These are phyloP conservation scores for Apodemia zela DNA, from an alignment of 2,888 invertebrate genomes.

Conservation along the genomic window DNA sequence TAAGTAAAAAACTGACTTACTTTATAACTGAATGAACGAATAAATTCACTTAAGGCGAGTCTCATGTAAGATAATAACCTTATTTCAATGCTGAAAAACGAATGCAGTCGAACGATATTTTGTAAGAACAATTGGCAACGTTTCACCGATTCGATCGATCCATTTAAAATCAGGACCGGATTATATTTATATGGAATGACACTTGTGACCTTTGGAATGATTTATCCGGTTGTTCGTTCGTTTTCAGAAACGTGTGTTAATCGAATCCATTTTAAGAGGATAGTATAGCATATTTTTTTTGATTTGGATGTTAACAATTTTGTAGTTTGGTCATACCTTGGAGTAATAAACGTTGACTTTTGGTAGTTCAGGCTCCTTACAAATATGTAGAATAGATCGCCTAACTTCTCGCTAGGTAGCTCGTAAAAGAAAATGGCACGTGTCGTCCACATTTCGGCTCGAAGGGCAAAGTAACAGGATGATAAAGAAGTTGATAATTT, in stretches of 20 bases:
- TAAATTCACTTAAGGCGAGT: slow-evolving; percentile 62
- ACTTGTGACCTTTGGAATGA: slow-evolving; percentile 46
- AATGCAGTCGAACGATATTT: slow-evolving; percentile 43
- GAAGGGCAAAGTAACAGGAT: too few relatives aligned
- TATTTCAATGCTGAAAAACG: slow-evolving; percentile 53
- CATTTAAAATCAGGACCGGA: slow-evolving; percentile 31
- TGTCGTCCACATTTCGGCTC: too few relatives aligned
- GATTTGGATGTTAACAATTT: too few relatives aligned
- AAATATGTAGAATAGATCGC: too few relatives aligned
- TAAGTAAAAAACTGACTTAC: slow-evolving; percentile 43
- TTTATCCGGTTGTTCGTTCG: slow-evolving; percentile 42
- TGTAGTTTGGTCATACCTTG: too few relatives aligned
- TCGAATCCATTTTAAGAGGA: slow-evolving; percentile 6
- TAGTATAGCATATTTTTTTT: not conserved
- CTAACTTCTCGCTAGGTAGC: too few relatives aligned
- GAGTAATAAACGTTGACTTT: too few relatives aligned
- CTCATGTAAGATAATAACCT: slow-evolving; percentile 55
- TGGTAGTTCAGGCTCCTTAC: too few relatives aligned
- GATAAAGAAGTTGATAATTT: too few relatives aligned
- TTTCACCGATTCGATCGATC: slow-evolving; percentile 5
- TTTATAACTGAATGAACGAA: slow-evolving; percentile 66
- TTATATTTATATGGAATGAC: slow-evolving; percentile 37
- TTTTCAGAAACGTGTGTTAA: slow-evolving; percentile 34
- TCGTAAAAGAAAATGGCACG: too few relatives aligned
- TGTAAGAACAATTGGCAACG: slow-evolving; percentile 43